Conservation (phyloP, 1,140 invertebrate genomes). For the Zophobas atratus region DNA sequence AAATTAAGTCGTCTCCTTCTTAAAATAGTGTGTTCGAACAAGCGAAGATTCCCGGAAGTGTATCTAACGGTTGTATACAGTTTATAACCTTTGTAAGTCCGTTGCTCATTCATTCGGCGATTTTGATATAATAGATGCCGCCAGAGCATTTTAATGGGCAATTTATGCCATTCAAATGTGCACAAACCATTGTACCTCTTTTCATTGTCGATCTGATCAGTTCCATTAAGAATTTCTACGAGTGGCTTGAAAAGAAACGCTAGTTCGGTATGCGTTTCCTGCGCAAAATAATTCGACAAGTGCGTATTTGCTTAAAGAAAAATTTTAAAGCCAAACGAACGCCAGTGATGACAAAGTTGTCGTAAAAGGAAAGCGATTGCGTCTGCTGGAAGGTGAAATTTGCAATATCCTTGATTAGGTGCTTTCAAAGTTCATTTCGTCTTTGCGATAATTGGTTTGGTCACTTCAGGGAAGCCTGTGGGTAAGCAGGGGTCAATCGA, state of each 20-base stretch:
- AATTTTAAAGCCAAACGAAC: too few species aligned
- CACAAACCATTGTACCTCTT: not conserved
- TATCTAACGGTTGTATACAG: too few species aligned
- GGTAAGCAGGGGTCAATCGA: conserved; percentile 37
- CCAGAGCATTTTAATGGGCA: conserved; percentile 11
- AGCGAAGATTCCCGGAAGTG: too few species aligned
- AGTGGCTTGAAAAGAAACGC: too few species aligned
- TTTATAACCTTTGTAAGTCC: too few species aligned
- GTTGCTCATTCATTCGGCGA: not conserved
- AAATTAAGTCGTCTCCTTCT: too few species aligned
- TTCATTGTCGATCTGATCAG: not conserved
- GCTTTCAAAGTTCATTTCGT: conserved; percentile 2
- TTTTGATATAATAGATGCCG: not conserved
- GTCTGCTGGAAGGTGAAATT: not conserved
- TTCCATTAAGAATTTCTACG: not conserved
- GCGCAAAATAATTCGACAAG: too few species aligned
- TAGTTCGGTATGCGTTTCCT: too few species aligned
- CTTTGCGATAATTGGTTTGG: conserved; percentile 32
- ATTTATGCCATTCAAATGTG: conserved; percentile 1
- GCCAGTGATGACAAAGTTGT: too few species aligned
- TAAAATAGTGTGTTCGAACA: too few species aligned
- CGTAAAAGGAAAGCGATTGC: not conserved
- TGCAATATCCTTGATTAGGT: conserved; percentile 6
- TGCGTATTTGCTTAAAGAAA: too few species aligned
- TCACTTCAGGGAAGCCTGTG: conserved; percentile 6